These are phyloP conservation scores for Arge pagana DNA, from an alignment of 2,888 invertebrate species.

Conservation along the genomic window DNA sequence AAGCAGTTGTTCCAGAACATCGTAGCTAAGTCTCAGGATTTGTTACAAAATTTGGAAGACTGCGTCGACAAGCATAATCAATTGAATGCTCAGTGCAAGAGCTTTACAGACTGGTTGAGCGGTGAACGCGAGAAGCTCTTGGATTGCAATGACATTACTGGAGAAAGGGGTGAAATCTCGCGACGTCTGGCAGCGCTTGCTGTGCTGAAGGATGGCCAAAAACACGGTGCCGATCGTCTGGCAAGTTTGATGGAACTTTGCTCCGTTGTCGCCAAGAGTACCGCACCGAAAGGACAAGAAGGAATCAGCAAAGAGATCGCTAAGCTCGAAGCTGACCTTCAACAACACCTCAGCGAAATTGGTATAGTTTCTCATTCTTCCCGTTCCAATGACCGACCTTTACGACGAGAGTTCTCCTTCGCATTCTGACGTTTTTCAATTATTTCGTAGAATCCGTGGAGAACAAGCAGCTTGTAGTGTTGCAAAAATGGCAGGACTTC, in stretches of 20 bases:
- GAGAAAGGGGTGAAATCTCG: conserved; percentile 82
- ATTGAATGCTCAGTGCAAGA: conserved; percentile 74
- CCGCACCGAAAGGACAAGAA: conserved; percentile 78
- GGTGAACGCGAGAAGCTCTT: conserved; percentile 79
- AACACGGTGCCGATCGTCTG: conserved; percentile 69
- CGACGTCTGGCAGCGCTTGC: conserved; percentile 71
- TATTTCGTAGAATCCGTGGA: conserved; percentile 63
- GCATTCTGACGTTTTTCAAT: not conserved
- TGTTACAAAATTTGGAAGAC: conserved; percentile 81
- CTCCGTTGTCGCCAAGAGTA: conserved; percentile 73
- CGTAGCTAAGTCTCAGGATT: conserved; percentile 83
- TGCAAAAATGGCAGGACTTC: conserved; percentile 86
- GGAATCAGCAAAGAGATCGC: conserved; percentile 75
- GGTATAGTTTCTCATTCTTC: conserved; percentile 48
- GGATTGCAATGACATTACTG: conserved; percentile 81
- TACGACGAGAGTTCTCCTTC: conserved; percentile 1
- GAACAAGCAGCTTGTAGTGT: conserved; percentile 73
- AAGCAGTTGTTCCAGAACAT: conserved; percentile 88
- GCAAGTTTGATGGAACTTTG: conserved; percentile 72
- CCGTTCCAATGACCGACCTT: too few species aligned
- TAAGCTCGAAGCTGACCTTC: conserved; percentile 69
- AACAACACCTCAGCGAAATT: conserved; percentile 70
- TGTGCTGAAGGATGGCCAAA: conserved; percentile 68
- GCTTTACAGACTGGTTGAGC: conserved; percentile 82
- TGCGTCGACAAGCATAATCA: conserved; percentile 86